phyloP scores from a whole-genome alignment of 2,113 vertebrate species.

The Synchiropus splendidus region DNA sequence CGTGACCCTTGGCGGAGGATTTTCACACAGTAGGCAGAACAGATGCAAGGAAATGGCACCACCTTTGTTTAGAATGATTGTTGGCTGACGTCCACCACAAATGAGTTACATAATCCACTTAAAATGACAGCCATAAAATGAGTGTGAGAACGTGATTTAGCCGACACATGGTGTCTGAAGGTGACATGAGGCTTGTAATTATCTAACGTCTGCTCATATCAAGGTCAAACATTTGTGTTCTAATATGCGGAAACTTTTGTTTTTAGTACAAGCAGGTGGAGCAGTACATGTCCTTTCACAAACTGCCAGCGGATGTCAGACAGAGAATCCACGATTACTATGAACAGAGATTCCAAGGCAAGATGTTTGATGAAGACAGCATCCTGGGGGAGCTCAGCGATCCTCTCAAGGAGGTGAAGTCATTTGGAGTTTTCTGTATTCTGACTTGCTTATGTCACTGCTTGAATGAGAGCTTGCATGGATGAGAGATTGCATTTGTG shows the following conservation, averaged over 20 bases:
- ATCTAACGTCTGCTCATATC: slow-evolving; percentile 4
- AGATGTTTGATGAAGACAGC: slow-evolving; percentile 96
- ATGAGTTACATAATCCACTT: slow-evolving; percentile 55
- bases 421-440: too few relatives aligned
- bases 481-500: too few relatives aligned
- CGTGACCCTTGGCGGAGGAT: slow-evolving; percentile 30
- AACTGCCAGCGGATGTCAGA: slow-evolving; percentile 87
- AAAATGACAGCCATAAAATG: slow-evolving; percentile 10
- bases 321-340: slow-evolving; percentile 99
- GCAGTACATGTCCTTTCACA: slow-evolving; percentile 99
- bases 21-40: slow-evolving; percentile 42
- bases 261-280: slow-evolving; percentile 96
- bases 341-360: slow-evolving; percentile 95
- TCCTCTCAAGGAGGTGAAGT: slow-evolving; percentile 88
- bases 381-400: slow-evolving; percentile 95
- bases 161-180: slow-evolving; percentile 34
- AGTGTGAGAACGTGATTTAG: slow-evolving; percentile 17
- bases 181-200: too few relatives aligned
- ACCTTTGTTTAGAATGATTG: slow-evolving; percentile 42
- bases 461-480: too few relatives aligned
- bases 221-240: slow-evolving; percentile 24
- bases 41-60: slow-evolving; percentile 29
- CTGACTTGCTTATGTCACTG: too few relatives aligned
- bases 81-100: slow-evolving; percentile 41
- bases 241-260: slow-evolving; percentile 12